Evolutionary conservation across 1,140 invertebrate genomes (phyloP).

Genomic region (Drosophila nigromelanica): DNA sequence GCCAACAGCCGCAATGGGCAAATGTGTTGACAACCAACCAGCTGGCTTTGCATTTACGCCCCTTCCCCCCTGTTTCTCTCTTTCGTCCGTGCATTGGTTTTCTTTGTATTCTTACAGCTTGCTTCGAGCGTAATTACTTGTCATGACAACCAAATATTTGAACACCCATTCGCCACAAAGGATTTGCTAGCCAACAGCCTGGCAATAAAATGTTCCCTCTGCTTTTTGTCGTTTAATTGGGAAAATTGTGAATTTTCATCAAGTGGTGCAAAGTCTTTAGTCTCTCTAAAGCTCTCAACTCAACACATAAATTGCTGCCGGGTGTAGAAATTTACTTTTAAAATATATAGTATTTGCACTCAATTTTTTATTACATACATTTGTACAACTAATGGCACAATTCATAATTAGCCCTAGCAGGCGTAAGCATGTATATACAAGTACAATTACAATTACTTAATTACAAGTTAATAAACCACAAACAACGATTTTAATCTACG

Average conservation of each 20-base stretch:
- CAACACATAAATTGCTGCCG: background rate
- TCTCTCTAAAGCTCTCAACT: background rate
- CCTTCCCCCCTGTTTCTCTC: background rate
- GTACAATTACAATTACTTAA: conserved; percentile 54
- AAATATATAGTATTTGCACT: background rate
- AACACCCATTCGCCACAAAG: conserved; percentile 48
- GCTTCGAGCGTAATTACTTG: conserved; percentile 57
- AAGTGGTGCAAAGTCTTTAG: background rate
- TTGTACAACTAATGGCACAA: conserved; percentile 54
- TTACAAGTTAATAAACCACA: conserved; percentile 61
- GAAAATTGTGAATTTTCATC: conserved; percentile 3
- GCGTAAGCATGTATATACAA: conserved; percentile 33
- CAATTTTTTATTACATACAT: conserved; percentile 68
- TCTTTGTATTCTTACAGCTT: conserved; percentile 14
- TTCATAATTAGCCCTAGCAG: conserved; percentile 56
- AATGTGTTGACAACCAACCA: conserved; percentile 12
- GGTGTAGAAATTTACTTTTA: conserved; percentile 1
- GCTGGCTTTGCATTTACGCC: background rate
- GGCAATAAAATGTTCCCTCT: conserved; percentile 2
- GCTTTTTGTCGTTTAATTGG: conserved; percentile 1
- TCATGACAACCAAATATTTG: conserved; percentile 72
- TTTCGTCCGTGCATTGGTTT: conserved; percentile 1
- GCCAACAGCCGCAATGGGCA: conserved; percentile 15
- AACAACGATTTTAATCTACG: conserved; percentile 43
- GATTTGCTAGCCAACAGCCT: background rate